These are phyloP conservation scores for Aegotheles bennettii DNA, from an alignment of 2,113 vertebrate species.

Conservation along the genomic window DNA sequence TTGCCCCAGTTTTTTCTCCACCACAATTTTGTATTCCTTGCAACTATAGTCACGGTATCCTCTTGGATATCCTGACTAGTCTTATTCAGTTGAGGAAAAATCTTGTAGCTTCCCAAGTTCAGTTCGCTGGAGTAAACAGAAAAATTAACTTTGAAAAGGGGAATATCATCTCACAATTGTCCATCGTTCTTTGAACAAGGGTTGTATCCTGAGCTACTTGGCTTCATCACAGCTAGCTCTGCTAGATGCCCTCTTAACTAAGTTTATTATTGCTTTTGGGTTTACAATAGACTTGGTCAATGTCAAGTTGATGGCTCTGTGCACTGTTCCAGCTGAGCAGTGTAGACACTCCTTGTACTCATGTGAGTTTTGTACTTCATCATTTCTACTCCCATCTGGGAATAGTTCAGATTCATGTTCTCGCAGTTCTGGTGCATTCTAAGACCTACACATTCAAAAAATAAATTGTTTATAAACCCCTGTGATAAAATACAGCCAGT, in stretches of 20 bases:
- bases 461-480: not conserved
- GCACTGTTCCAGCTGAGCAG: not conserved
- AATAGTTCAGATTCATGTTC: not conserved
- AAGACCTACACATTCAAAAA: not conserved
- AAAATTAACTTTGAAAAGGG: not conserved
- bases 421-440: not conserved
- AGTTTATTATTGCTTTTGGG: not conserved
- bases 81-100: not conserved
- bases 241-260: accelerated
- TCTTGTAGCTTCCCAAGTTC: not conserved
- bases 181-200: not conserved
- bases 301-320: not conserved
- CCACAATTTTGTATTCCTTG: not conserved
- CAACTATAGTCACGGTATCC: accelerated
- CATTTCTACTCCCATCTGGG: not conserved
- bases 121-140: not conserved
- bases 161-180: accelerated
- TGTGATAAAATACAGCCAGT: not conserved
- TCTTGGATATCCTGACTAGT: not conserved
- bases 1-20: not conserved
- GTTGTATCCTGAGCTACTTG: not conserved
- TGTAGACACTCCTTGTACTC: accelerated
- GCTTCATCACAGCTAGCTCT: not conserved
- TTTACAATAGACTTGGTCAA: accelerated
- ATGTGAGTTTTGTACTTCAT: accelerated